Conservation (phyloP, 2,797 vertebrate genomes). For the Euphonia xanthogaster region DNA sequence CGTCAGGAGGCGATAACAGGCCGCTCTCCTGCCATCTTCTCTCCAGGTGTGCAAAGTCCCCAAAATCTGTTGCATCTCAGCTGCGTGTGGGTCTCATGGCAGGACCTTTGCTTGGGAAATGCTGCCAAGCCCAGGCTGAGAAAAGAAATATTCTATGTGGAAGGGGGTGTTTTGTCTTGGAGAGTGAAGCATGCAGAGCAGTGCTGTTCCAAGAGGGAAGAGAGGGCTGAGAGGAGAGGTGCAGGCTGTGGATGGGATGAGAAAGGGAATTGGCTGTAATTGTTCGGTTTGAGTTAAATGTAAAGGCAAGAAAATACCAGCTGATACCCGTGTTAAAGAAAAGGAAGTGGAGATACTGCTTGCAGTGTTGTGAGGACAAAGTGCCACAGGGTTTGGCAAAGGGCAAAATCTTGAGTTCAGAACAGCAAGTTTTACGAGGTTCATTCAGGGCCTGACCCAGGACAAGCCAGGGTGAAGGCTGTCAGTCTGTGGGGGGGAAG, state of each 20-base stretch:
- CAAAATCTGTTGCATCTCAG: background rate
- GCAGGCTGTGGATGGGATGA: background rate
- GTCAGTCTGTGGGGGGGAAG: background rate
- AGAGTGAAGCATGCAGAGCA: background rate
- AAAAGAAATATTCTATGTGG: background rate
- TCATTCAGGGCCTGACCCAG: rapidly evolving
- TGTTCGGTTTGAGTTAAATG: background rate
- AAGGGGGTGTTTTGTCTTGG: background rate
- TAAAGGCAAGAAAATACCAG: background rate
- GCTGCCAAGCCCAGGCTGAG: background rate
- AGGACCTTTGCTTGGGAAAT: background rate
- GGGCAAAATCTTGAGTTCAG: background rate
- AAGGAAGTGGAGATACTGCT: background rate
- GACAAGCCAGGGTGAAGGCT: background rate
- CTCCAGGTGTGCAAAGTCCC: slow-evolving; percentile 81
- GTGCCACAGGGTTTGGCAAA: background rate
- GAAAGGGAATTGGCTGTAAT: background rate
- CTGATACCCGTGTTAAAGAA: background rate
- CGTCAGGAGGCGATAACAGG: slow-evolving; percentile 91
- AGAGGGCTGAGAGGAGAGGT: background rate
- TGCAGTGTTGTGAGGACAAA: background rate
- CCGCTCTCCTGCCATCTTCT: slow-evolving; percentile 92
- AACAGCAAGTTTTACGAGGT: background rate
- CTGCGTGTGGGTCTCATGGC: background rate
- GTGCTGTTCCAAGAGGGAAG: background rate